phyloP scores from a whole-genome alignment of 2,797 vertebrate genomes.

The Antrozous pallidus region DNA sequence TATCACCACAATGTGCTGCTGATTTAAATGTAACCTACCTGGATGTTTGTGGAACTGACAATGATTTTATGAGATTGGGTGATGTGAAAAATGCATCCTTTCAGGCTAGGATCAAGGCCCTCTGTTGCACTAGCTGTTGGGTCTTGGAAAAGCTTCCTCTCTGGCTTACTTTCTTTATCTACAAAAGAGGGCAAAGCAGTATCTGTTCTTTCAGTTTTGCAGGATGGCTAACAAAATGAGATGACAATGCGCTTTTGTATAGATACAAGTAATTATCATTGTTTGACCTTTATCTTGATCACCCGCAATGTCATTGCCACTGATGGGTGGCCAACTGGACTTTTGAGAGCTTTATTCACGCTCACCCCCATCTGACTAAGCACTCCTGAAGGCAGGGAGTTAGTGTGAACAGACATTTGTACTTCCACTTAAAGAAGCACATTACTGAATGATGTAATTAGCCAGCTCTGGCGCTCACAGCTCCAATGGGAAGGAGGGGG shows the following conservation, averaged over 20 bases:
- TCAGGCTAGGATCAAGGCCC: neutral
- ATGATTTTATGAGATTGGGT: neutral
- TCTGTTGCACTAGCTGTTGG: neutral
- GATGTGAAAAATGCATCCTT: neutral
- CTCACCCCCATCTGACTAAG: neutral
- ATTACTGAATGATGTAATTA: neutral
- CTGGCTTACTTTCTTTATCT: neutral
- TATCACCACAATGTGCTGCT: neutral
- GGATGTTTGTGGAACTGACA: neutral
- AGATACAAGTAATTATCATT: neutral
- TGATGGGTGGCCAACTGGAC: neutral
- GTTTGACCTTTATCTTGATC: neutral
- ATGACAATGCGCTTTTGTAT: neutral
- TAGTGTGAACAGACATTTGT: neutral
- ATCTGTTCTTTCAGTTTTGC: neutral
- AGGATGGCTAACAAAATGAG: conserved; percentile 22
- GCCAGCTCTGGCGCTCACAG: neutral
- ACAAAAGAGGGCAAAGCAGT: neutral
- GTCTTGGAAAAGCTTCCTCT: neutral
- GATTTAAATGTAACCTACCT: neutral
- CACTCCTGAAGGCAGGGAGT: neutral
- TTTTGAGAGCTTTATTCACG: neutral
- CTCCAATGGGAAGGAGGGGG: neutral
- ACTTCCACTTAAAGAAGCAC: neutral
- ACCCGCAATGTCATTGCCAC: neutral